Evolutionary conservation across 2,113 vertebrate species (phyloP).

Genomic region (Natator depressus): DNA sequence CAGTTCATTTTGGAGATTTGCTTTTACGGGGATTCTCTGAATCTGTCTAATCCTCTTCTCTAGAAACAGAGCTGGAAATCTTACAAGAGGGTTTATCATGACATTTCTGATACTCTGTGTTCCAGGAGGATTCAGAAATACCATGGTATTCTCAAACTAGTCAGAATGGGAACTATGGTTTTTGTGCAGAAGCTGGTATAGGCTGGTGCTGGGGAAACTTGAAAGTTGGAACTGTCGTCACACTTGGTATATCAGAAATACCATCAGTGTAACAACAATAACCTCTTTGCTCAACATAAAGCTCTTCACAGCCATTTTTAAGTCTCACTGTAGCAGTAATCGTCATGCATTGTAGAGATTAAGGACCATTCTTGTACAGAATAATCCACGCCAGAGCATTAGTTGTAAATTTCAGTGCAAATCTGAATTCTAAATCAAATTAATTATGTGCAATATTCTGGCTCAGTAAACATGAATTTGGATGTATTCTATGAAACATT

Average conservation of each 20-base stretch:
- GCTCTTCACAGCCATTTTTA: neutral
- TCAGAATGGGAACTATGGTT: neutral
- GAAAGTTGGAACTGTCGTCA: too few species aligned
- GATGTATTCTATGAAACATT: neutral
- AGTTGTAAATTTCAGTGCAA: constrained; percentile 30
- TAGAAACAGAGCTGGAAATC: fast-evolving
- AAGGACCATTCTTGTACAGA: neutral
- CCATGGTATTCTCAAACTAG: neutral
- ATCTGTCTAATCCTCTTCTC: neutral
- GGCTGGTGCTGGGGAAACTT: neutral
- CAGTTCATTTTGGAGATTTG: neutral
- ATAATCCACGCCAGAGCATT: neutral
- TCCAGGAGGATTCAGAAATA: neutral
- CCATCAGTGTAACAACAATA: constrained; percentile 46
- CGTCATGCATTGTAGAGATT: neutral
- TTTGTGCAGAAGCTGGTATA: neutral
- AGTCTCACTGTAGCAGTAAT: constrained; percentile 23
- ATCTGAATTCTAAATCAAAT: constrained; percentile 24
- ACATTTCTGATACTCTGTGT: neutral
- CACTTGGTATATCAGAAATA: neutral
- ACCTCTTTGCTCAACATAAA: constrained; percentile 18
- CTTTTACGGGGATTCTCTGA: neutral
- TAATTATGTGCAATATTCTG: neutral
- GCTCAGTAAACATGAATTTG: neutral
- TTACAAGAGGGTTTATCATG: neutral